Evolutionary conservation across 2,888 invertebrate species (phyloP).

Genomic region (Ophion ellenae): DNA sequence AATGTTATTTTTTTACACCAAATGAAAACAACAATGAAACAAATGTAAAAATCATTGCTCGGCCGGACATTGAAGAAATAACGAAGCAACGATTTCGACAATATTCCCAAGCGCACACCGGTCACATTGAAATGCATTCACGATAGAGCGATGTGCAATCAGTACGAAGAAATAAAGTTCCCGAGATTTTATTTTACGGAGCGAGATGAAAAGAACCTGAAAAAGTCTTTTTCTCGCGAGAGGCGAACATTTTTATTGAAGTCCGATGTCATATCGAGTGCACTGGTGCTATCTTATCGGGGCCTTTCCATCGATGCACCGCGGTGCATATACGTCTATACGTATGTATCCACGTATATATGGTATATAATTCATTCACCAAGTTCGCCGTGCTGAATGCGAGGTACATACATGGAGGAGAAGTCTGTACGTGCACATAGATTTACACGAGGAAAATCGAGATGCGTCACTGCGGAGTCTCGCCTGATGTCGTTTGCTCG

Average conservation of each 20-base stretch:
- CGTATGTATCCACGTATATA: constrained; percentile 7
- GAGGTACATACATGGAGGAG: constrained; percentile 15
- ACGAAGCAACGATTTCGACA: background rate
- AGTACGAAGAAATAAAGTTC: background rate
- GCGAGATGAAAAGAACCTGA: background rate
- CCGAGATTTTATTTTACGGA: constrained; percentile 1
- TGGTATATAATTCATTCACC: constrained; percentile 26
- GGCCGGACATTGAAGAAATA: background rate
- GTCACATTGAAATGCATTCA: background rate
- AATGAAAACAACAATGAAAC: too few species aligned
- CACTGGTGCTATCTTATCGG: constrained; percentile 34
- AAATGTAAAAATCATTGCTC: too few species aligned
- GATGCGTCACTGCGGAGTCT: constrained; percentile 15
- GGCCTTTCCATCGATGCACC: background rate
- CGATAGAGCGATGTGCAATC: background rate
- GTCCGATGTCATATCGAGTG: constrained; percentile 41
- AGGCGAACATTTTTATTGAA: constrained; percentile 52
- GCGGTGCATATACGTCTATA: background rate
- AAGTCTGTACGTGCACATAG: constrained; percentile 13
- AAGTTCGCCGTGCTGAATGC: constrained; percentile 13
- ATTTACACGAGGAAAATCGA: constrained; percentile 43
- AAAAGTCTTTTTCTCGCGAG: constrained; percentile 3
- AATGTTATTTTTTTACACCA: too few species aligned
- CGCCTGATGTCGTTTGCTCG: constrained; percentile 41
- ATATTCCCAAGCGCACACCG: background rate